Base-by-base conservation (phyloP, 2,113 vertebrate genomes). In the Proteles cristata region DNA sequence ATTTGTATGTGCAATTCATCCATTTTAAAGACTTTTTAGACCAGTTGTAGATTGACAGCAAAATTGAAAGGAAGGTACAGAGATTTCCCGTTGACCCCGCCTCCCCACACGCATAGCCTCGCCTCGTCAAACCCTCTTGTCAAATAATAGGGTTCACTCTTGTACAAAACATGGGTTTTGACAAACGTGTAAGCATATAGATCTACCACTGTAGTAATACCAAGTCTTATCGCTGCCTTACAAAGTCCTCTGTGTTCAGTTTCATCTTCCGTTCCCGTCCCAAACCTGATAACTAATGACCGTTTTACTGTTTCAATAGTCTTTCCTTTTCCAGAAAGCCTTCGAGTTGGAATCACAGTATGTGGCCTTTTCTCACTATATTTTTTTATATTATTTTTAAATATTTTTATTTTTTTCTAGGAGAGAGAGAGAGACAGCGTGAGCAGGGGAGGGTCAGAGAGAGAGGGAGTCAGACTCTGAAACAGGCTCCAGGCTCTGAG, bases 121-220 rank as follows among this genome's bases (percentile, higher is more conserved):
- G 7, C 69, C 28, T 16, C 11, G n/a, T 65, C 43, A n/a, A 19
- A 21, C 50, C n/a, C 11, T 28, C 63, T 48, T 48, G 16, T 5
- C 63, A 55, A 19, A 68, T 2, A 7, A 19, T 2, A 14, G 58
- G 23, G 1, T 12, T 28, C 43, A 2, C 23, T 11, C 6, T 19
- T 28, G 15, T 2, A 11, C 23, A 28, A 26, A 8, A 7, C 11
- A 2, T 21, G 58, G 25, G n/a, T 71, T 21, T 39, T 19, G 25
- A 35, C 33, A 73, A 19, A 26, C 0, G 15, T 17, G 31, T 12
- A 4, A 90, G 4, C 31, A 23, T 7, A 73, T 4, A 58, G 4
- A 48, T 7, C 14, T 14, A 33, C 12, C 33, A 11, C 0, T 17
- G 39, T 0, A 28, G 6, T 28, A 31, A 8, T 8, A 10, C 25